Conservation (phyloP, 2,797 vertebrate species). For the Semaprochilodus insignis region DNA sequence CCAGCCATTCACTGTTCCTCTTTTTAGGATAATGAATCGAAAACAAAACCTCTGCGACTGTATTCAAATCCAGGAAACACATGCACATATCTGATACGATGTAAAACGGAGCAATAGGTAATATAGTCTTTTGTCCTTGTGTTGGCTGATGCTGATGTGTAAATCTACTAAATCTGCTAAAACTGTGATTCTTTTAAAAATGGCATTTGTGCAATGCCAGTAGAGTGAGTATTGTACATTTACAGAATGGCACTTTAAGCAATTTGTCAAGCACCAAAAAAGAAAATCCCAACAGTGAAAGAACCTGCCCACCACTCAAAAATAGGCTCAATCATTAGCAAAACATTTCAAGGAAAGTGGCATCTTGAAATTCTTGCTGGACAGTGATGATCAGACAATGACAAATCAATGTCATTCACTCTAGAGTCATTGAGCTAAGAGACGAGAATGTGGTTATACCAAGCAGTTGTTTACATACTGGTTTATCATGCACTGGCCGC, state of each 20-base stretch:
- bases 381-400: constrained; percentile 34
- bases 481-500: constrained; percentile 78
- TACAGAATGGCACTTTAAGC: constrained; percentile 57
- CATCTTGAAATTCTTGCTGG: constrained; percentile 37
- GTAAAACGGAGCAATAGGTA: constrained; percentile 25
- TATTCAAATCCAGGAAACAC: constrained; percentile 25
- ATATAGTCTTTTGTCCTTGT: constrained; percentile 28
- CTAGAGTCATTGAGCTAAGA: constrained; percentile 43
- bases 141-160: constrained; percentile 51
- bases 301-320: constrained; percentile 36
- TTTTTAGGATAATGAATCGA: not conserved
- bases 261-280: constrained; percentile 56
- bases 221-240: constrained; percentile 54
- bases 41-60: constrained; percentile 1
- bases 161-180: constrained; percentile 32
- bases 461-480: constrained; percentile 60
- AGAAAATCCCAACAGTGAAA: constrained; percentile 42
- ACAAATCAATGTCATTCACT: constrained; percentile 45
- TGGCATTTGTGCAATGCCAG: constrained; percentile 53
- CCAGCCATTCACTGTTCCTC: not conserved
- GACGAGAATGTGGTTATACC: constrained; percentile 47
- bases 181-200: constrained; percentile 44
- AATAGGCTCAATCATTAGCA: constrained; percentile 51
- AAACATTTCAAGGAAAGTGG: constrained; percentile 39
- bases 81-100: constrained; percentile 15